These are phyloP conservation scores for Zaprionus camerounensis DNA, from an alignment of 1,140 invertebrate species.

Conservation along the genomic window DNA sequence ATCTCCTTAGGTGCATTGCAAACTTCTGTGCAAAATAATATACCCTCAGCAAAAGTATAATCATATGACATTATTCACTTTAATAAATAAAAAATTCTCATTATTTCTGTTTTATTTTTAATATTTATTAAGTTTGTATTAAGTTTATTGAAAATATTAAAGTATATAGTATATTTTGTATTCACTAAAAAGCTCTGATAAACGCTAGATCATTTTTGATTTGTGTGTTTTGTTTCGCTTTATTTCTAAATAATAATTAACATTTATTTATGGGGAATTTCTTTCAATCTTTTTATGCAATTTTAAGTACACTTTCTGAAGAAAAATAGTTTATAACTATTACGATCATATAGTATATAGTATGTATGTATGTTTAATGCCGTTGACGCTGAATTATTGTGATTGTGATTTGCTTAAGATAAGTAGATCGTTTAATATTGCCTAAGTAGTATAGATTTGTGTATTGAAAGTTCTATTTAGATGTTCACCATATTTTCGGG, in stretches of 20 bases:
- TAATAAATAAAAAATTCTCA: not conserved
- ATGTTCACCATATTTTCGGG: not conserved
- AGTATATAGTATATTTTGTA: conserved; percentile 42
- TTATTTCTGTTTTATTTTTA: not conserved
- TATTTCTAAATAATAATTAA: conserved; percentile 17
- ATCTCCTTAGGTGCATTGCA: accelerated
- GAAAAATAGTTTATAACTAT: conserved; percentile 50
- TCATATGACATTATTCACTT: too few species aligned
- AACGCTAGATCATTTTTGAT: conserved; percentile 32
- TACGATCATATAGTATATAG: conserved; percentile 8
- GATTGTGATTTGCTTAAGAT: conserved; percentile 17
- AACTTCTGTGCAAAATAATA: too few species aligned
- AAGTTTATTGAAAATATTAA: conserved; percentile 61
- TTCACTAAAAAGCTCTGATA: conserved; percentile 44
- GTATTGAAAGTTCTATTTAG: conserved; percentile 23
- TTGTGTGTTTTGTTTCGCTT: conserved; percentile 14
- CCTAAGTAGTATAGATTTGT: conserved; percentile 12
- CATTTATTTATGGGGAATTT: conserved; percentile 36
- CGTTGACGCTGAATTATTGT: not conserved
- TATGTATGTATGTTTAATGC: conserved; percentile 19
- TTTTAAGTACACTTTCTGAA: conserved; percentile 69
- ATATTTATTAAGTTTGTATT: conserved; percentile 48
- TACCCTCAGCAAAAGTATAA: too few species aligned
- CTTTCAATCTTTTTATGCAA: conserved; percentile 27
- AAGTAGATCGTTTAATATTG: not conserved